Percentiles rank a stretch among this genome's conserved stretches.
phyloP scores from a whole-genome alignment of 2,797 vertebrate species.

The Thamnophis elegans region DNA sequence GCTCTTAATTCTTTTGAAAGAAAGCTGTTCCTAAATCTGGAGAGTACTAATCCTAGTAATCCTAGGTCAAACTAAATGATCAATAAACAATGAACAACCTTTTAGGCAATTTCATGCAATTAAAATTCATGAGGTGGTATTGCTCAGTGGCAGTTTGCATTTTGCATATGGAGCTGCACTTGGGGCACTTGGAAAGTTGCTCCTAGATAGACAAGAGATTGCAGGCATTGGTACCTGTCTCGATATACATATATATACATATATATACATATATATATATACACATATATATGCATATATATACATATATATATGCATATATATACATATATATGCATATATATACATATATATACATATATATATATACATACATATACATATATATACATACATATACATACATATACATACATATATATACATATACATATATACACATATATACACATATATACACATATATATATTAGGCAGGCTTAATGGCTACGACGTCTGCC shows the following conservation, averaged over 20 bases:
- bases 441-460: too few species aligned
- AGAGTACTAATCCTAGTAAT: not conserved
- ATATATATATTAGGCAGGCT: too few species aligned
- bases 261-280: too few species aligned
- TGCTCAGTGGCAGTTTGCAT: not conserved
- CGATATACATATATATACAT: not conserved
- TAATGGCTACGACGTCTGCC: too few species aligned
- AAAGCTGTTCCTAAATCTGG: not conserved
- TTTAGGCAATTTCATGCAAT: not conserved
- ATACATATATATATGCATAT: too few species aligned
- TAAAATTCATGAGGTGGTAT: not conserved
- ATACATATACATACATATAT: too few species aligned
- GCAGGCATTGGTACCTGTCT: not conserved
- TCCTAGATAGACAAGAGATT: not conserved
- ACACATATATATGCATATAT: too few species aligned
- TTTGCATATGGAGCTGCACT: not conserved
- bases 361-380: too few species aligned
- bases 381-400: too few species aligned
- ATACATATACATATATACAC: too few species aligned
- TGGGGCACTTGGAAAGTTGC: not conserved
- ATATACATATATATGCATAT: too few species aligned
- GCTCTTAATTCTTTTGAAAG: not conserved
- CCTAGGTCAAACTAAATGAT: not conserved
- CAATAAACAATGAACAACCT: not conserved
- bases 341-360: too few species aligned